Percentiles rank a stretch among this genome's conserved stretches.
phyloP scores from a whole-genome alignment of 2,113 vertebrate species.

The Silurus meridionalis region DNA sequence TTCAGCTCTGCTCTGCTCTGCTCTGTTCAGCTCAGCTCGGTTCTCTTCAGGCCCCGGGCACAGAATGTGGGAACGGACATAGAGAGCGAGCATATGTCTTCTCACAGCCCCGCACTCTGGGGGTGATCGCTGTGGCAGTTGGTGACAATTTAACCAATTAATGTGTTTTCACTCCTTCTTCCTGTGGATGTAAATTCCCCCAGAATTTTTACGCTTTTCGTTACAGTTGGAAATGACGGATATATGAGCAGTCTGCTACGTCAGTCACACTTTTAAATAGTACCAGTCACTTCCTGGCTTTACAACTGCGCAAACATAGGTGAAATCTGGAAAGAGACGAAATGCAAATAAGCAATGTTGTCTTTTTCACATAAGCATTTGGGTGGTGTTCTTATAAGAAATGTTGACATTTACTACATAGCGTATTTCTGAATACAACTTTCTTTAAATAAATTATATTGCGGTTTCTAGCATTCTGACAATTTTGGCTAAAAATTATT shows the following conservation, averaged over 20 bases:
- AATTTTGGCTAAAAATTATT: too few species aligned
- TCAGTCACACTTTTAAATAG: background rate
- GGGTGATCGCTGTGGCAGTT: constrained; percentile 89
- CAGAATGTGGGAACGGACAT: constrained; percentile 11
- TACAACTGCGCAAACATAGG: background rate
- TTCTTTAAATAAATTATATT: too few species aligned
- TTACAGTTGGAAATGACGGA: background rate
- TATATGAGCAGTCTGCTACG: background rate
- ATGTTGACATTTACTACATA: background rate
- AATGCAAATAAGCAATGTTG: background rate
- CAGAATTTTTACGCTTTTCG: background rate
- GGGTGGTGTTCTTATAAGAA: background rate
- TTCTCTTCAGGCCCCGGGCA: constrained; percentile 19
- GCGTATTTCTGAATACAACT: background rate
- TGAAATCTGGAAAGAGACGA: background rate
- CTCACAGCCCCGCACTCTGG: constrained; percentile 86
- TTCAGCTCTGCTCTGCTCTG: constrained; percentile 64
- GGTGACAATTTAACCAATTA: constrained; percentile 86
- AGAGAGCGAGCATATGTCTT: constrained; percentile 58
- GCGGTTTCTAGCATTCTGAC: background rate
- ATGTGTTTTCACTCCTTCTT: constrained; percentile 69
- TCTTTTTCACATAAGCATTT: background rate
- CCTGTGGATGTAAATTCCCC: constrained; percentile 27
- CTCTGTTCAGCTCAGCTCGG: constrained; percentile 74
- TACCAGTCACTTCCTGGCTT: background rate